phyloP scores from a whole-genome alignment of 2,888 invertebrate species.

The Liodrosophila aerea region DNA sequence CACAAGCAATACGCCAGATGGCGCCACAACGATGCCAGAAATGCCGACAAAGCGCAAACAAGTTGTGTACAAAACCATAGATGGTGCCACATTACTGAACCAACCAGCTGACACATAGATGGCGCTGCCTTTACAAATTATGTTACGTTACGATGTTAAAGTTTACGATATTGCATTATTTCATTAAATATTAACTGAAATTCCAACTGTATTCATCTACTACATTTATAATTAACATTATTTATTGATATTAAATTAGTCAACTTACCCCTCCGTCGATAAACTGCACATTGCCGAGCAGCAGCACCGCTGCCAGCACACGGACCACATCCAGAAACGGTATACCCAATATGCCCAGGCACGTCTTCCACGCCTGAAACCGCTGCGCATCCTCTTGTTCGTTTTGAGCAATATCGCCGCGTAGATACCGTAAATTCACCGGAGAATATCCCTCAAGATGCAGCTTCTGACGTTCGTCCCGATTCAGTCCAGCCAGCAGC shows the following conservation, averaged over 20 bases:
- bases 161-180: neutral
- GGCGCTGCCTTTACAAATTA: too few species aligned
- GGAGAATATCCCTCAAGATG: conserved; percentile 93
- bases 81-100: conserved; percentile 12
- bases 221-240: too few species aligned
- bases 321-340: conserved; percentile 96
- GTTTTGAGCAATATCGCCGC: conserved; percentile 88
- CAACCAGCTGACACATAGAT: too few species aligned
- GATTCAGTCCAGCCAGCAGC: conserved; percentile 93
- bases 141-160: neutral
- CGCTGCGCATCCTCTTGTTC: conserved; percentile 88
- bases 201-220: neutral
- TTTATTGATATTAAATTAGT: neutral
- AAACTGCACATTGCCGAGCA: conserved; percentile 96
- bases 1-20: conserved; percentile 7
- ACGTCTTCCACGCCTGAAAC: conserved; percentile 96
- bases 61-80: too few species aligned
- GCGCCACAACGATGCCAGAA: conserved; percentile 1
- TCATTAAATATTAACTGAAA: neutral
- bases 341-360: conserved; percentile 94
- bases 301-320: conserved; percentile 93
- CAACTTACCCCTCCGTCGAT: conserved; percentile 86
- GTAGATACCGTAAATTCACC: conserved; percentile 91
- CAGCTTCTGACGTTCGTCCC: conserved; percentile 92
- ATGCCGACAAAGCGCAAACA: too few species aligned